Evolutionary conservation across 1,140 invertebrate species (phyloP), one percentile per base, ranked within the genome.

Genomic region (Branchinecta lindahli): DNA sequence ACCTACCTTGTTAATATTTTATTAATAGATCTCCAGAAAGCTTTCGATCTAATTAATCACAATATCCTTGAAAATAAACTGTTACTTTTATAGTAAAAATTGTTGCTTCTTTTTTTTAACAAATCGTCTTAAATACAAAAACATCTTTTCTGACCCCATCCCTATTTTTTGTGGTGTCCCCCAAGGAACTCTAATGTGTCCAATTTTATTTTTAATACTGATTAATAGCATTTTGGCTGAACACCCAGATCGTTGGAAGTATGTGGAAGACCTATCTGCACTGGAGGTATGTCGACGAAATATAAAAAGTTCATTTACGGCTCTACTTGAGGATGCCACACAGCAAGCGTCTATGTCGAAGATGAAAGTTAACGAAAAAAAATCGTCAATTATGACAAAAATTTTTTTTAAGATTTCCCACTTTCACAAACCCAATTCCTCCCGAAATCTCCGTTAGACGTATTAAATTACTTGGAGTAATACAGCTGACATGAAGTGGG

Each of bases 381-480:
- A 52, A 52, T 52, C 47, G 47, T 52, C 47, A 52, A n/a, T 9
- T 52, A 52, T 52, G 47, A 52, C 47, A 52, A n/a, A 9, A 9
- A 52, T 9, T 52, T n/a, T 52, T 52, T 52, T 52, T 9, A 52
- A 52, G n/a, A 9, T 52, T 9, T n/a, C 47, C 47, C 47, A 9
- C 47, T 52, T 52, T 52, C 47, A 52, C 47, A 52, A 52, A 52
- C 47, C 47, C 47, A 52, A n/a, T n/a, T n/a, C n/a, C n/a, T n/a
- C n/a, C n/a, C n/a, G n/a, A n/a, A n/a, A n/a, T n/a, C n/a, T n/a
- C n/a, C n/a, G n/a, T n/a, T n/a, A n/a, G n/a, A n/a, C n/a, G n/a
- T n/a, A n/a, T n/a, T n/a, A n/a, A n/a, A 52, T n/a, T 52, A 52
- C 47, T 52, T 52, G 47, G 47, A n/a, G 47, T 52, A n/a, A 52